Evolutionary conservation across 1,140 invertebrate genomes (phyloP).

Genomic region (Telenomus remus): DNA sequence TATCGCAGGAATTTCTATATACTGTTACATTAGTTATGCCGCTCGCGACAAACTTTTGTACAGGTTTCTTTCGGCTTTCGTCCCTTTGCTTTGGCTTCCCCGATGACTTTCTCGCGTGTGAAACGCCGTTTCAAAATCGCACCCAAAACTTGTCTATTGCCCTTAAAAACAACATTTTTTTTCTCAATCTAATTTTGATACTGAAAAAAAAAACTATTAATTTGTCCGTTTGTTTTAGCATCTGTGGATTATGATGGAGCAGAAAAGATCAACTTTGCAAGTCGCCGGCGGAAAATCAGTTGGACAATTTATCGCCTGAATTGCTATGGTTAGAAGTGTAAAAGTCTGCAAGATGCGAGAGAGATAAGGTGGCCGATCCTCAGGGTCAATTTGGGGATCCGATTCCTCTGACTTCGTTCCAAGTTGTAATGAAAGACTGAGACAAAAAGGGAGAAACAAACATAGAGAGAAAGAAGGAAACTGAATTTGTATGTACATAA

Average conservation of each 20-base stretch:
- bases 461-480: conserved; percentile 1
- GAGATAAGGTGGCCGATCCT: conserved; percentile 64
- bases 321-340: conserved; percentile 1
- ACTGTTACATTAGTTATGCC: conserved; percentile 50
- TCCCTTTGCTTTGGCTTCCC: conserved; percentile 19
- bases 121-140: conserved; percentile 6
- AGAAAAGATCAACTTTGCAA: no score
- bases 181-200: no score
- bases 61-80: conserved; percentile 22
- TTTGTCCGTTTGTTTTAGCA: no score
- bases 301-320: no score
- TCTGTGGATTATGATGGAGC: no score
- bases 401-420: conserved; percentile 15
- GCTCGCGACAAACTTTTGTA: conserved; percentile 38
- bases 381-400: conserved; percentile 66
- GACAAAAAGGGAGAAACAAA: conserved; percentile 27
- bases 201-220: no score
- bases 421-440: conserved; percentile 30
- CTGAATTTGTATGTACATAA: not conserved
- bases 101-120: conserved; percentile 8
- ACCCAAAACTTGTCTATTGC: not conserved
- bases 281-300: conserved; percentile 9
- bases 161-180: no score
- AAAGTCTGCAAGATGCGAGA: conserved; percentile 69
- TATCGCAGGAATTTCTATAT: conserved; percentile 62